Percentiles rank a stretch among this genome's conserved stretches.
These are phyloP conservation scores for Asobara japonica DNA, from an alignment of 1,140 invertebrate genomes.

Conservation along the genomic window DNA sequence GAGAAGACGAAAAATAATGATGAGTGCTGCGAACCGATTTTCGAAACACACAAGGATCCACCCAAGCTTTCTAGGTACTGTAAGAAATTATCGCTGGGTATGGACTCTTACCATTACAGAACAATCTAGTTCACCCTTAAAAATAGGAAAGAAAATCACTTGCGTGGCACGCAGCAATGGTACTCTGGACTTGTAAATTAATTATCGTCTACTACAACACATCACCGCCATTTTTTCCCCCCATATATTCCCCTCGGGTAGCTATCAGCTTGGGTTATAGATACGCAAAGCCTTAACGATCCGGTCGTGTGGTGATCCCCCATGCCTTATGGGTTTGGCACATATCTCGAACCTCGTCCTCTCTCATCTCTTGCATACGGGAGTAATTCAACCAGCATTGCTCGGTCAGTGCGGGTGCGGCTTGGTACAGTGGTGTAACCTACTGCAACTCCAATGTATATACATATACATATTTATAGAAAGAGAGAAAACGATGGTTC, in stretches of 20 bases:
- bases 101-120: too few species aligned
- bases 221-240: background rate
- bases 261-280: background rate
- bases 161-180: too few species aligned
- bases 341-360: background rate
- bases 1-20: too few species aligned
- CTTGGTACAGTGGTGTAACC: slow-evolving; percentile 12
- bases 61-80: too few species aligned
- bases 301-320: background rate
- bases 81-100: too few species aligned
- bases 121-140: too few species aligned
- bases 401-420: slow-evolving; percentile 29
- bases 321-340: slow-evolving; percentile 11
- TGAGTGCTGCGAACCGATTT: too few species aligned
- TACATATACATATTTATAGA: slow-evolving; percentile 8
- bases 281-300: slow-evolving; percentile 9
- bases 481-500: slow-evolving; percentile 14
- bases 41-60: too few species aligned
- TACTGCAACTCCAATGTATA: slow-evolving; percentile 4
- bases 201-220: background rate
- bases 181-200: background rate
- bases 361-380: slow-evolving; percentile 5
- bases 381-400: slow-evolving; percentile 36
- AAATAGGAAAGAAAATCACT: background rate
- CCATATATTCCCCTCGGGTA: background rate